phyloP scores from a whole-genome alignment of 2,113 vertebrate species.

The Poicephalus meyeri region DNA sequence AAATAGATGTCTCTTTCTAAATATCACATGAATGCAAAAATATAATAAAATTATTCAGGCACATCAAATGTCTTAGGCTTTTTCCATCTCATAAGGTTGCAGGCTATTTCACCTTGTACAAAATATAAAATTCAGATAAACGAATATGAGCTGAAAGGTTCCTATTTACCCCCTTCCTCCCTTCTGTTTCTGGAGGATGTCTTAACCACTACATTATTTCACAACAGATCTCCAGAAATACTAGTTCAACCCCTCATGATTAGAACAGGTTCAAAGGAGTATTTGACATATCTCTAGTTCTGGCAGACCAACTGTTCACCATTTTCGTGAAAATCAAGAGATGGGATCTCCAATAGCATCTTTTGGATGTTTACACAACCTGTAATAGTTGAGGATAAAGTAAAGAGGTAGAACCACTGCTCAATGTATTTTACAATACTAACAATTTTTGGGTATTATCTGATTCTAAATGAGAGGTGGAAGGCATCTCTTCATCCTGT shows the following conservation, averaged over 20 bases:
- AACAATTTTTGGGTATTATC: background rate
- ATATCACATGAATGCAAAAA: background rate
- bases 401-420: background rate
- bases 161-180: background rate
- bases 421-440: background rate
- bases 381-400: background rate
- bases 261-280: background rate
- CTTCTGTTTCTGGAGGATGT: background rate
- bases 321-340: background rate
- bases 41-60: background rate
- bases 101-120: background rate
- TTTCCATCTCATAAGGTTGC: background rate
- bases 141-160: background rate
- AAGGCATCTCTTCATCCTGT: background rate
- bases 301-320: fast-evolving
- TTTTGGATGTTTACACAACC: background rate
- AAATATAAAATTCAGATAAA: background rate
- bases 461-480: background rate
- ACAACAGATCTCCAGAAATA: background rate
- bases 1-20: background rate
- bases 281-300: background rate
- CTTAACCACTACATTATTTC: background rate
- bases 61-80: background rate
- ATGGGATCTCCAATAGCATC: fast-evolving
- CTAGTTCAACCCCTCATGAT: background rate